Evolutionary conservation across 2,113 vertebrate species (phyloP), one percentile per base, ranked within the genome.

Genomic region (Castor canadensis): DNA sequence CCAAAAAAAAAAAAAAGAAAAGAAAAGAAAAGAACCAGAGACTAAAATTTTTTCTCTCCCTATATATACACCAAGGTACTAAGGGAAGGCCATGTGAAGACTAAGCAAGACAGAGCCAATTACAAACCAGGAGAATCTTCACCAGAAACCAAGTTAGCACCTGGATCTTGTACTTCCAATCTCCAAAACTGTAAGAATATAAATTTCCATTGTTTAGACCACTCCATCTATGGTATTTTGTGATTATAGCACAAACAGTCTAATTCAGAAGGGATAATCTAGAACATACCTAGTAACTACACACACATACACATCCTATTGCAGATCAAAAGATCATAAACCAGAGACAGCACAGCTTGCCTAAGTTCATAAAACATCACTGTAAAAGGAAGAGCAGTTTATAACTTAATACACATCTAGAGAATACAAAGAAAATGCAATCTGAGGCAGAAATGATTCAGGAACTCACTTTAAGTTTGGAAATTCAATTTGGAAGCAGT

Each of bases 401-500:
- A 75, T n/a, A 64, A 76, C 66, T 90, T 76, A 79, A 93, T 16
- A 79, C 16, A 83, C 4, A 64, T 62, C 40, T 11, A 43, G 67
- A 52, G 2, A 49, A 26, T 30, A 90, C 3, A 76, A 43, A 66
- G 38, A 85, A 88, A 76, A 91, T 32, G 10, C 7, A 88, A 35
- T 43, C 54, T 77, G 62, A 72, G 32, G 12, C 32, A 79, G n/a
- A 90, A 72, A 87, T 47, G n/a, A 49, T 54, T 79, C 38, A 94
- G 26, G 30, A 93, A 66, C 9, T 64, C 24, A 81, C 17, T 62
- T 84, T 75, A 75, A 80, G 60, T 79, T 75, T 80, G 24, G 60
- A 91, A 94, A 92, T 81, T 79, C 35, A 64, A 83, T 47, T 76
- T 89, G 47, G 17, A 89, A 89, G 69, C 24, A 60, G 9, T 89